Base-by-base conservation (phyloP, 2,797 vertebrate genomes). In the Pseudomugil gertrudae region DNA sequence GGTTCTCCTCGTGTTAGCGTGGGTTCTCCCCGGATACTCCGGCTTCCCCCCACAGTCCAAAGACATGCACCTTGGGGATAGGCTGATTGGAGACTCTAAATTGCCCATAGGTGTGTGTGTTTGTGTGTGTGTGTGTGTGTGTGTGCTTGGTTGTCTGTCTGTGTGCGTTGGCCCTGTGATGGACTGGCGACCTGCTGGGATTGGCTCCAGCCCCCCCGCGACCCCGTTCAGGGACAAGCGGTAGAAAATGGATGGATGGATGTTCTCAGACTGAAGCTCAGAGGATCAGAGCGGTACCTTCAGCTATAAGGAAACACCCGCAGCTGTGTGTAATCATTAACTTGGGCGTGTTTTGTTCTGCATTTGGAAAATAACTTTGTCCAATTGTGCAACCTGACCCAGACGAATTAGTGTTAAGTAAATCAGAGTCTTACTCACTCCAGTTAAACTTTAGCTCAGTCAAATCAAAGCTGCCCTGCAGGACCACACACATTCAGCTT, bases 281-380 rank as follows among this genome's bases (percentile, higher is more conserved):
- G 40, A 26, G n/a, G 24, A 66, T 43, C 1, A 9, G 35, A 19
- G 50, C 60, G 27, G 55, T 7, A 57, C 50, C 23, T 58, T 45
- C 14, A 60, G 13, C 51, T 13, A 58, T 23, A 48, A 69, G 68
- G 61, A 80, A 86, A 80, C 69, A 80, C 77, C 60, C 80, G 75
- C 38, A 65, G 43, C 54, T 11, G 30, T 61, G n/a, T 54, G 43
- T 67, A 86, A 90, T 87, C 40, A 87, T 88, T 89, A 87, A 85
- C 87, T 48, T 29, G 55, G 80, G 72, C 61, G 79, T 78, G 87
- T 79, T 61, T 38, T 60, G 45, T 59, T 45, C 35, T 35, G 55
- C 43, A 57, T 27, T 65, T 33, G 8, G 52, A 75, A 78, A 78
- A 73, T 48, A 78, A 62, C 61, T 35, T 17, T 5, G 55, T 38